Evolutionary conservation across 1,140 invertebrate species (phyloP), one percentile per base, ranked within the genome.

Genomic region (Latrodectus geometricus): DNA sequence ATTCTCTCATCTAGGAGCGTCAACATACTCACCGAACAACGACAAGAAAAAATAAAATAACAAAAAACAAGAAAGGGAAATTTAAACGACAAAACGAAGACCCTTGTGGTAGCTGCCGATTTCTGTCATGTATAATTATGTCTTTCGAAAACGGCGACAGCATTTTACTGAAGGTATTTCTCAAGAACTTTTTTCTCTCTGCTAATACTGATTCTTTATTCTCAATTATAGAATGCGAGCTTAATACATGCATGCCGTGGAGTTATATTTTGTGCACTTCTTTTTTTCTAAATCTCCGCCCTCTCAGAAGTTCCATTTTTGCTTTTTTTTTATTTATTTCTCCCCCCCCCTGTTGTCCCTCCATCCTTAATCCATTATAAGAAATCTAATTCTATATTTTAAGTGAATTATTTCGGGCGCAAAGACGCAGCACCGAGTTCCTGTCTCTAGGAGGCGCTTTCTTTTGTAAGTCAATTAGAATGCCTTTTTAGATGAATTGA

Each of bases 351-450:
- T 66, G 14, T 61, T 17, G 54, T 76, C 49, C 20, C 48, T 61
- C 82, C 68, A 48, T 80, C 20, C 75, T 86, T 70, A 86, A 86
- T 77, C 83, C 75, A 86, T 86, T 86, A 86, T 86, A 86, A 86
- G 75, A 78, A 86, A 86, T 86, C 83, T 86, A 86, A 86, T 86
- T 86, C 83, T 86, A 86, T 86, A 86, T 86, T 86, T 86, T 86
- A 86, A 86, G 83, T 86, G 83, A 86, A 86, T 86, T 86, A 86
- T 86, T 86, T 86, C 66, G 66, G 52, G 74, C 75, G 83, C 66
- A 84, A 68, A 76, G 21, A 73, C 69, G n/a, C 48, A 21, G 65
- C 61, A n/a, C 48, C 61, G 49, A 79, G 50, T 66, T 50, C 61
- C 9, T 76, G 56, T 68, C 23, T 70, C 23, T 20, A n/a, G 70